Percentiles rank a stretch among this genome's conserved stretches.
phyloP scores from a whole-genome alignment of 2,797 vertebrate species.

The Eulemur albifrons region DNA sequence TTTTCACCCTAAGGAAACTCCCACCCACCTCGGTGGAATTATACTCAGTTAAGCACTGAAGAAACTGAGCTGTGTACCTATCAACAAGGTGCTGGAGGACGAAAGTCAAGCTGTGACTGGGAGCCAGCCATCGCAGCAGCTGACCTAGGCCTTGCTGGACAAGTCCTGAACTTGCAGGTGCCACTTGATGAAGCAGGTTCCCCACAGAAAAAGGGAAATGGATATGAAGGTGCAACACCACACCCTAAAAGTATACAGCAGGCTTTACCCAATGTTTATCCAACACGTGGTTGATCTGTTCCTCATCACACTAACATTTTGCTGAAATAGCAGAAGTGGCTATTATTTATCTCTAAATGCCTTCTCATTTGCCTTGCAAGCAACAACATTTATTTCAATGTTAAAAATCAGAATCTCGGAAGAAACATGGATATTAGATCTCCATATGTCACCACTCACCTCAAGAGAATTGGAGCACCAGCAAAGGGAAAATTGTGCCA shows the following conservation, averaged over 20 bases:
- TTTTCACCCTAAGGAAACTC: not conserved
- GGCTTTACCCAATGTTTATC: not conserved
- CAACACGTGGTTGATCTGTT: not conserved
- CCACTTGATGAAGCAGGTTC: not conserved
- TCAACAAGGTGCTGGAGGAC: not conserved
- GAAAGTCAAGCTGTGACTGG: not conserved
- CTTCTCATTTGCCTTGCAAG: not conserved
- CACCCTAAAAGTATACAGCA: not conserved
- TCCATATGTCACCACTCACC: not conserved
- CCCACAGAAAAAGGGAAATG: not conserved
- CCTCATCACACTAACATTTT: not conserved
- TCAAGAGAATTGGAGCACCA: not conserved
- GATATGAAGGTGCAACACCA: not conserved
- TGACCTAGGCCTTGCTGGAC: not conserved
- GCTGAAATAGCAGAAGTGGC: not conserved
- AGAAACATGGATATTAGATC: not conserved
- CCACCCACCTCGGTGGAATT: not conserved
- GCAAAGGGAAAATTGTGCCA: not conserved
- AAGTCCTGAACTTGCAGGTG: not conserved
- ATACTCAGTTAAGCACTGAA: not conserved
- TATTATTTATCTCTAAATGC: not conserved
- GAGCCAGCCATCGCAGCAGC: not conserved
- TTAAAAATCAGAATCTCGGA: conserved; percentile 23
- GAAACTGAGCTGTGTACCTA: not conserved
- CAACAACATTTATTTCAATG: not conserved